A percentile compares a stretch with the other conserved stretches of the same genome.
These are phyloP conservation scores for Germaria angustata DNA, from an alignment of 2,888 invertebrate species.

Conservation along the genomic window DNA sequence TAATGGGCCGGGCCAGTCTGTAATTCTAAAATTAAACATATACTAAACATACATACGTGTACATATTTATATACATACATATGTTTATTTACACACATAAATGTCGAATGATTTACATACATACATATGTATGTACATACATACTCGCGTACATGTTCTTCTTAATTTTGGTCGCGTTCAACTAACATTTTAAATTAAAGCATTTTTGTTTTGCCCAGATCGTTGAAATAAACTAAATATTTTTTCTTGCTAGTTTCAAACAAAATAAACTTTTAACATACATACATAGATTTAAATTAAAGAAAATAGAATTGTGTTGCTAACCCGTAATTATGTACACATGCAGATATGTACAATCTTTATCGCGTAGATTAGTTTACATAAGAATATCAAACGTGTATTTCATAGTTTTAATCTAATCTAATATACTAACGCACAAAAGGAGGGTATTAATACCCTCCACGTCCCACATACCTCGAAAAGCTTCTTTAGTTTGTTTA, in stretches of 20 bases:
- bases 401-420: slow-evolving; percentile 36
- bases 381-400: slow-evolving; percentile 10
- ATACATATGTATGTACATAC: not conserved
- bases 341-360: not conserved
- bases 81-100: no score
- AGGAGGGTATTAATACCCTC: not conserved
- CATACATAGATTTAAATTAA: not conserved
- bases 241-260: slow-evolving; percentile 10
- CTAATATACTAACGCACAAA: slow-evolving; percentile 26
- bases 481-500: no score
- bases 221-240: not conserved
- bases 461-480: not conserved
- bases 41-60: no score
- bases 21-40: no score
- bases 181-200: slow-evolving; percentile 27
- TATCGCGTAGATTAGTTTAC: not conserved
- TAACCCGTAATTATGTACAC: slow-evolving; percentile 18
- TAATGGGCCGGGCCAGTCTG: no score
- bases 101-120: no score
- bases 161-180: not conserved
- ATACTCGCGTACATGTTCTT: not conserved
- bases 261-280: slow-evolving; percentile 27
- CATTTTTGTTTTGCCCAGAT: not conserved
- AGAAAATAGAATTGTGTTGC: slow-evolving; percentile 10
- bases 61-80: no score